Conservation (phyloP, 2,113 vertebrate species). For the Clarias batrachus region DNA sequence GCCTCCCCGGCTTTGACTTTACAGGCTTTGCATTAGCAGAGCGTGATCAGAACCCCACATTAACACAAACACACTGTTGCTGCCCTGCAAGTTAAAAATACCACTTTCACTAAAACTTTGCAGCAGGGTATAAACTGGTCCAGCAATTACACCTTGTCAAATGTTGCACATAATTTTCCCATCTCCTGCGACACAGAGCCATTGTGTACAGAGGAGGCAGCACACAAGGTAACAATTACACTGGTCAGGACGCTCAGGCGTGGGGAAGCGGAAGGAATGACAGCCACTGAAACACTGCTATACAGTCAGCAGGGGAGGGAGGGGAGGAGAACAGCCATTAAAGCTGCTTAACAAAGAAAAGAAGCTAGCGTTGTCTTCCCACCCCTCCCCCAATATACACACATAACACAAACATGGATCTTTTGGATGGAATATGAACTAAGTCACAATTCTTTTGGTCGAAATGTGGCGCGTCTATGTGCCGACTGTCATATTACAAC, state of each 20-base stretch:
- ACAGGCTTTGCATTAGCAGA: conserved; percentile 8
- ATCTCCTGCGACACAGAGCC: conserved; percentile 69
- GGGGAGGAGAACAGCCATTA: conserved; percentile 39
- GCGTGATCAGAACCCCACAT: conserved; percentile 9
- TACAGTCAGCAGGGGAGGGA: conserved; percentile 40
- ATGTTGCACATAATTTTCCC: conserved; percentile 68
- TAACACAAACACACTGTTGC: conserved; percentile 23
- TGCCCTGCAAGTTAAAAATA: conserved; percentile 47
- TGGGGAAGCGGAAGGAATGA: conserved; percentile 45
- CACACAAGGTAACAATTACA: conserved; percentile 61
- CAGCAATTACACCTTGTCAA: conserved; percentile 76
- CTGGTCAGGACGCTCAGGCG: conserved; percentile 49
- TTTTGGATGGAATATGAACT: conserved; percentile 7
- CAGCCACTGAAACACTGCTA: conserved; percentile 46
- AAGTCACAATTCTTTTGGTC: not conserved
- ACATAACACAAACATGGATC: conserved; percentile 16
- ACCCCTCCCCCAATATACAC: conserved; percentile 18
- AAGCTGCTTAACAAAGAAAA: conserved; percentile 44
- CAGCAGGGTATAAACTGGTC: conserved; percentile 48
- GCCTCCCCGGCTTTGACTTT: conserved; percentile 13
- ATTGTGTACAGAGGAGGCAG: conserved; percentile 69
- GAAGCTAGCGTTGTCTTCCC: conserved; percentile 25
- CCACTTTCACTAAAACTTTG: conserved; percentile 53
- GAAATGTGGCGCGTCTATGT: not conserved
- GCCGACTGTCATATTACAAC: not conserved